phyloP scores from a whole-genome alignment of 2,113 vertebrate species.

The Hippolais icterina region DNA sequence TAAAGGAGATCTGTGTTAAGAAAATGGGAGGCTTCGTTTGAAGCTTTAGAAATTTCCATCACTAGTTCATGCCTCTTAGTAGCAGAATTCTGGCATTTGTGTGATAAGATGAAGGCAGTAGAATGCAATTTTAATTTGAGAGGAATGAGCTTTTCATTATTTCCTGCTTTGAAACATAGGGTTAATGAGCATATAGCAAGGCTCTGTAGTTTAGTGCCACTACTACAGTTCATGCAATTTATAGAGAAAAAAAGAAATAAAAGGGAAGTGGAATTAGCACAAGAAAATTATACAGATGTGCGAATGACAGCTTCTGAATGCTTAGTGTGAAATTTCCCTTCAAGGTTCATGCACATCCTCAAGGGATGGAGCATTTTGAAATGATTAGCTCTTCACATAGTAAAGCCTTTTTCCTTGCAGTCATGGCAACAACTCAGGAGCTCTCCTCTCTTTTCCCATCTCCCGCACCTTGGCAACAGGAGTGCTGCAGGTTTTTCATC shows the following conservation, averaged over 20 bases:
- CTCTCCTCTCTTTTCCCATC: conserved; percentile 15
- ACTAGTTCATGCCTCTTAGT: background rate
- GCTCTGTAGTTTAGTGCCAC: background rate
- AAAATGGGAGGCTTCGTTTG: background rate
- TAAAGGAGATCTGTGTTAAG: background rate
- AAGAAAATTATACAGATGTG: conserved; percentile 40
- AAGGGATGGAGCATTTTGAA: conserved; percentile 53
- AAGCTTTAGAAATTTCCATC: conserved; percentile 11
- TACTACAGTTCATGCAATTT: conserved; percentile 26
- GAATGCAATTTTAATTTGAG: conserved; percentile 4
- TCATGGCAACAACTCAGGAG: conserved; percentile 73
- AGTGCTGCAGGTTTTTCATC: conserved; percentile 14
- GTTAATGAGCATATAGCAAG: conserved; percentile 10
- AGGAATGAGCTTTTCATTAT: conserved; percentile 7
- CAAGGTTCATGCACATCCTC: conserved; percentile 53
- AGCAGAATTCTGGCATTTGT: conserved; percentile 8
- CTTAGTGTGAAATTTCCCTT: conserved; percentile 57
- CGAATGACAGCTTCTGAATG: conserved; percentile 38
- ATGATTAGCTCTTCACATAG: conserved; percentile 52
- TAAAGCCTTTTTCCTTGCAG: conserved; percentile 63
- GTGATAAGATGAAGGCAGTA: conserved; percentile 32
- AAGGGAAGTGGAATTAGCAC: conserved; percentile 33
- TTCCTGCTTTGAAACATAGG: conserved; percentile 22
- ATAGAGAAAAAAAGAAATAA: conserved; percentile 23
- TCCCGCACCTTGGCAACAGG: conserved; percentile 69